A percentile compares a stretch with the other conserved stretches of the same genome.
Conservation (phyloP, 2,797 vertebrate genomes). For the Amblyraja radiata region DNA sequence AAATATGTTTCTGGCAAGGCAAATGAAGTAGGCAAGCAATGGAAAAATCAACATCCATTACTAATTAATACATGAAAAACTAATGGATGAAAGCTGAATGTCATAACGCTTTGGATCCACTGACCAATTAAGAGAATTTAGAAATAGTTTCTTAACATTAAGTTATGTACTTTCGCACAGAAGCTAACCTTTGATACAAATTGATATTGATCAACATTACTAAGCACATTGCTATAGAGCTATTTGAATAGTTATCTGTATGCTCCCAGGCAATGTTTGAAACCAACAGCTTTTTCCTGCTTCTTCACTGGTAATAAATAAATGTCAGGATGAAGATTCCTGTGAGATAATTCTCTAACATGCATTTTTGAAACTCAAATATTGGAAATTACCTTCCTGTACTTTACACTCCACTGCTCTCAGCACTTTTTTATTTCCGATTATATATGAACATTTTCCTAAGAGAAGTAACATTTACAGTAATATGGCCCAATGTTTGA, state of each 20-base stretch:
- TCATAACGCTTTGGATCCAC: not conserved
- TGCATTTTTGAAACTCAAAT: conserved; percentile 41
- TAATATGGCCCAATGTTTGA: not conserved
- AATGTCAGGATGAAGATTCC: conserved; percentile 43
- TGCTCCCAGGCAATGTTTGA: not conserved
- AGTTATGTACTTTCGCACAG: not conserved
- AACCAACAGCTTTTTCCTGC: not conserved
- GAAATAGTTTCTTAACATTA: not conserved
- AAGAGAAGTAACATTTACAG: not conserved
- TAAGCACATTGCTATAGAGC: not conserved
- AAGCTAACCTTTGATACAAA: no score
- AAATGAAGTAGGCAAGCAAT: not conserved
- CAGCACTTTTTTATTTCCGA: not conserved
- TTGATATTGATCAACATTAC: not conserved
- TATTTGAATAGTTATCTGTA: conserved; percentile 10
- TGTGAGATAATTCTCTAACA: conserved; percentile 42
- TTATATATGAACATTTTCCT: not conserved
- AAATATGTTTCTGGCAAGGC: not conserved
- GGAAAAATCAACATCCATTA: not conserved
- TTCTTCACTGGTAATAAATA: not conserved
- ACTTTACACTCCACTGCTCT: conserved; percentile 42
- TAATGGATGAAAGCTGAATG: not conserved
- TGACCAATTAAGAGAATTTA: not conserved
- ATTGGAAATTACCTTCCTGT: conserved; percentile 38
- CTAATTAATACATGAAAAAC: not conserved